Evolutionary conservation across 2,113 vertebrate genomes (phyloP).

Genomic region (Phrynocephalus versicolor): DNA sequence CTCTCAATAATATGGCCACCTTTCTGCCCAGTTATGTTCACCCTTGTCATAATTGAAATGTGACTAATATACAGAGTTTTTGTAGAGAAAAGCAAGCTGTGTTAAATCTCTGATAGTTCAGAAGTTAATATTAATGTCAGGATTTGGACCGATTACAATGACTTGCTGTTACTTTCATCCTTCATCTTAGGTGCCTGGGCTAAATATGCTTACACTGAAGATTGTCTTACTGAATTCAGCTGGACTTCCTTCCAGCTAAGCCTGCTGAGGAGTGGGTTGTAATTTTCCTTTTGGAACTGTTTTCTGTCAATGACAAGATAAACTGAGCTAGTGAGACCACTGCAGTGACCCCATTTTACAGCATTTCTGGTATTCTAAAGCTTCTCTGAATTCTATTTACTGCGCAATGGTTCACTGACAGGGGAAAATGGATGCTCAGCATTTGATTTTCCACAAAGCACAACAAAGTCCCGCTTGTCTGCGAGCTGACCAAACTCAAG

Average conservation of each 20-base stretch:
- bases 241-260: not conserved
- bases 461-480: constrained; percentile 40
- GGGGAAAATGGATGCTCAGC: constrained; percentile 14
- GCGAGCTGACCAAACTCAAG: constrained; percentile 20
- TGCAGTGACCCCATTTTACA: not conserved
- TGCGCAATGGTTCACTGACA: constrained; percentile 33
- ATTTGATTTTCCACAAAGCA: constrained; percentile 34
- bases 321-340: constrained; percentile 14
- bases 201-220: not conserved
- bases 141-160: not conserved
- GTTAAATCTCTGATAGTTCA: not conserved
- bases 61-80: not conserved
- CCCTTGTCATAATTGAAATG: not conserved
- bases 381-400: constrained; percentile 32
- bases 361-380: constrained; percentile 6
- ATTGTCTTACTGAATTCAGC: not conserved
- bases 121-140: not conserved
- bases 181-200: not conserved
- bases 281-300: constrained; percentile 13
- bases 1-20: not conserved
- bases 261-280: not conserved
- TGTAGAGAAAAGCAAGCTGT: not conserved
- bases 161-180: not conserved
- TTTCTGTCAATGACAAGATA: constrained; percentile 21
- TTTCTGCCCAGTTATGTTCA: not conserved